A percentile compares a stretch with the other conserved stretches of the same genome.
These are phyloP conservation scores for Agrochola circellaris DNA, from an alignment of 2,888 invertebrate species.

Conservation along the genomic window DNA sequence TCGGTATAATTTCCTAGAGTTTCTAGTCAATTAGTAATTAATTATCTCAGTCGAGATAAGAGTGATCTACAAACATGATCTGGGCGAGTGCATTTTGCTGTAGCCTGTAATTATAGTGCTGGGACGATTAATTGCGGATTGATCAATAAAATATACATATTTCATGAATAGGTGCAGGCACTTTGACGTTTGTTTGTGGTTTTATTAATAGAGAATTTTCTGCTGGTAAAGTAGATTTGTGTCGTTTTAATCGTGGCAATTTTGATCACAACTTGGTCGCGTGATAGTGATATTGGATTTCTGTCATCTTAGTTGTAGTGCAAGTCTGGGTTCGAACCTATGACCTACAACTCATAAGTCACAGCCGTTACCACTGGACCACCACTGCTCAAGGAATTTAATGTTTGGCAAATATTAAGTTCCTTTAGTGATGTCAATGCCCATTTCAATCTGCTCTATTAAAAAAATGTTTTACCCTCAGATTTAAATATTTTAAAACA, in stretches of 20 bases:
- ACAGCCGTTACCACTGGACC: no score
- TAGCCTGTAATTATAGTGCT: slow-evolving; percentile 61
- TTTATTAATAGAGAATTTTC: neutral
- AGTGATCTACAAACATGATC: slow-evolving; percentile 62
- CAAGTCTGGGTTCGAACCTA: no score
- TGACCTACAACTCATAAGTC: no score
- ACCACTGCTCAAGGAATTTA: no score
- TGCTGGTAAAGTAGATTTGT: neutral
- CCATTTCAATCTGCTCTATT: no score
- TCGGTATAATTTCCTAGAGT: slow-evolving; percentile 50
- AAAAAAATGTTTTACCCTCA: neutral
- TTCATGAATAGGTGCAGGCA: slow-evolving; percentile 21
- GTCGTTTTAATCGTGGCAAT: no score
- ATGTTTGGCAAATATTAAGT: no score
- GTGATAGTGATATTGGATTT: no score
- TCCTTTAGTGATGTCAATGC: no score
- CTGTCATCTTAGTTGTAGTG: no score
- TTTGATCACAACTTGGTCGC: no score
- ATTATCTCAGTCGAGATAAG: slow-evolving; percentile 59
- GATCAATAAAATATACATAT: slow-evolving; percentile 62
- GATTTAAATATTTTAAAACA: neutral
- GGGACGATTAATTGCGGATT: slow-evolving; percentile 63
- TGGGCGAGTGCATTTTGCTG: slow-evolving; percentile 70
- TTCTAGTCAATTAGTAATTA: slow-evolving; percentile 64
- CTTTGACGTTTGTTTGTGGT: slow-evolving; percentile 24